phyloP scores from a whole-genome alignment of 1,140 invertebrate species.

The Venustaconcha ellipsiformis region DNA sequence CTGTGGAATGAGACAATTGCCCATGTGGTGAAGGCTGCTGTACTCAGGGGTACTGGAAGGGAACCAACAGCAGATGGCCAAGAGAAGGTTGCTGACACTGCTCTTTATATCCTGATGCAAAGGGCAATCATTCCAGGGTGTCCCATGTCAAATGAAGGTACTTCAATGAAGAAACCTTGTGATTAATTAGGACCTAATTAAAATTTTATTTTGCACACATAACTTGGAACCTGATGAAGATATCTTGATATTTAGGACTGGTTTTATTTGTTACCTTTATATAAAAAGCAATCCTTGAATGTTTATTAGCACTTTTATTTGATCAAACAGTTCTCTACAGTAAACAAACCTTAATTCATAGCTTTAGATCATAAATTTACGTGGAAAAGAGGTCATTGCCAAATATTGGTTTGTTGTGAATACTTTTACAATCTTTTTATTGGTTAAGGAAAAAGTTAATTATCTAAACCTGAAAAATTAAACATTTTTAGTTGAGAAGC shows the following conservation, averaged over 20 bases:
- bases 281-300: background rate
- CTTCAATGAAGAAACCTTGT: background rate
- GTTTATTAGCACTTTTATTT: background rate
- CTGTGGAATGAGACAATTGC: slow-evolving; percentile 64
- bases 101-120: slow-evolving; percentile 66
- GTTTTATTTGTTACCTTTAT: background rate
- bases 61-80: slow-evolving; percentile 53
- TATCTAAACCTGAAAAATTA: too few relatives aligned
- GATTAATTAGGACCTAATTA: background rate
- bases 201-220: background rate
- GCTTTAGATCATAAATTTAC: too few relatives aligned
- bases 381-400: too few relatives aligned
- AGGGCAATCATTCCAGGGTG: slow-evolving; percentile 62
- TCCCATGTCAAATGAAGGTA: slow-evolving; percentile 62
- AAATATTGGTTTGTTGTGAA: too few relatives aligned
- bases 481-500: too few relatives aligned
- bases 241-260: background rate
- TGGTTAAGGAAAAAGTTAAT: too few relatives aligned
- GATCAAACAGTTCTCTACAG: background rate
- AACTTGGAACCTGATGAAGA: background rate
- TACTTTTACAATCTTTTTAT: too few relatives aligned
- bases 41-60: slow-evolving; percentile 52
- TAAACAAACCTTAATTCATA: background rate
- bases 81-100: slow-evolving; percentile 65
- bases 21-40: slow-evolving; percentile 54